These are phyloP conservation scores for Eulemur coronatus DNA, from an alignment of 2,797 vertebrate species.

Conservation along the genomic window DNA sequence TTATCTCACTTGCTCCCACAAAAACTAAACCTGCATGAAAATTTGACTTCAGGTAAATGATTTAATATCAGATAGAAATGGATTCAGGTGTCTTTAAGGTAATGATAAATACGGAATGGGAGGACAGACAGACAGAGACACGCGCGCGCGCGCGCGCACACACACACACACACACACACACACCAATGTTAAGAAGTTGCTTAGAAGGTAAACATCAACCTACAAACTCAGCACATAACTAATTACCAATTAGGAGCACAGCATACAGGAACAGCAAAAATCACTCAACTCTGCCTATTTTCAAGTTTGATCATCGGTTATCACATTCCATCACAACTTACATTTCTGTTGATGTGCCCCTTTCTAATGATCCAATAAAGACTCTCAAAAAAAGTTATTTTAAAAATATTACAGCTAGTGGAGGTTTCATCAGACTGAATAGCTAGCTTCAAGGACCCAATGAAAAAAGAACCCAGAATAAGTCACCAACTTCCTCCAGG, in stretches of 20 bases:
- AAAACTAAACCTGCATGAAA: neutral
- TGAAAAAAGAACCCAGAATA: neutral
- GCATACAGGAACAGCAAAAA: neutral
- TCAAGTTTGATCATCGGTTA: neutral
- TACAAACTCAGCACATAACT: neutral
- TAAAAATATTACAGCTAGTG: neutral
- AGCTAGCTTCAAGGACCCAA: neutral
- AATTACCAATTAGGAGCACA: neutral
- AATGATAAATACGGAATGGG: neutral
- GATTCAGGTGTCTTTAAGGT: neutral
- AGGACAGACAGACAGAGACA: neutral
- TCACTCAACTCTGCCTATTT: neutral
- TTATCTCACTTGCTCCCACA: neutral
- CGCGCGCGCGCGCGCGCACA: neutral
- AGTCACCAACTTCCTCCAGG: neutral
- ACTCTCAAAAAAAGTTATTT: neutral
- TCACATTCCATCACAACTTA: neutral
- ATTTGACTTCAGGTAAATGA: constrained; percentile 42
- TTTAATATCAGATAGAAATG: neutral
- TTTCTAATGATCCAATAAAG: neutral
- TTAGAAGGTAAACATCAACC: neutral
- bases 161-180: neutral
- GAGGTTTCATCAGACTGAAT: neutral
- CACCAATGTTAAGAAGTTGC: rapidly evolving
- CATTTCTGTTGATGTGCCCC: neutral